Conservation (phyloP, 1,140 invertebrate genomes). For the Cydia strobilella region DNA sequence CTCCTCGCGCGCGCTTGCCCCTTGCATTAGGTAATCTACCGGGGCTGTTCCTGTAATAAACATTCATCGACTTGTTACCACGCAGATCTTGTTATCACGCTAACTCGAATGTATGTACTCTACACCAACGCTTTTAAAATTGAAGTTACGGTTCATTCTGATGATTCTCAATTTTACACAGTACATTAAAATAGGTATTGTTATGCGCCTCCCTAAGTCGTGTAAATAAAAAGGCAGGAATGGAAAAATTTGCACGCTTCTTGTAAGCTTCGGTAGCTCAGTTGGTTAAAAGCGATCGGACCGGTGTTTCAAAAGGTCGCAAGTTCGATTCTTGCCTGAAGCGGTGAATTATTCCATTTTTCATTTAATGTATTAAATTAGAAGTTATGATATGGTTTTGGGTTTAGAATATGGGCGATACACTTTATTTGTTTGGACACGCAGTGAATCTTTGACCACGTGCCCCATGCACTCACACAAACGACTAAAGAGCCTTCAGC, state of each 20-base stretch:
- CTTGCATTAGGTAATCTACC: slow-evolving; percentile 6
- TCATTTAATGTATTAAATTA: not conserved
- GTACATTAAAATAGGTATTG: not conserved
- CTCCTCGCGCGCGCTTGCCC: not conserved
- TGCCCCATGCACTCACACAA: too few relatives aligned
- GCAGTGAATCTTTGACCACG: too few relatives aligned
- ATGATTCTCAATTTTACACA: not conserved
- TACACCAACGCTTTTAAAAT: not conserved
- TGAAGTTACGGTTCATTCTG: not conserved
- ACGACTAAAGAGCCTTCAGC: not conserved
- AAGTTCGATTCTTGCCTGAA: too few relatives aligned
- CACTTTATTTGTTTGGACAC: not conserved
- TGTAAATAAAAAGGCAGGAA: too few relatives aligned
- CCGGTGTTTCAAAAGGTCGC: too few relatives aligned
- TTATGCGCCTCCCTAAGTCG: not conserved
- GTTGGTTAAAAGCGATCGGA: too few relatives aligned
- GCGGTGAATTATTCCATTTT: too few relatives aligned
- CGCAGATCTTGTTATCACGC: slow-evolving; percentile 1
- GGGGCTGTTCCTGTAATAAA: not conserved
- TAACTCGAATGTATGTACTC: not conserved
- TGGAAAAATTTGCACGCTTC: not conserved
- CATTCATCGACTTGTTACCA: not conserved
- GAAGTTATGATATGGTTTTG: too few relatives aligned
- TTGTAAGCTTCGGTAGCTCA: not conserved
- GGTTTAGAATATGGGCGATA: not conserved